A percentile compares a stretch with the other conserved stretches of the same genome.
phyloP scores from a whole-genome alignment of 2,888 invertebrate species.

The Leistus spinibarbis region DNA sequence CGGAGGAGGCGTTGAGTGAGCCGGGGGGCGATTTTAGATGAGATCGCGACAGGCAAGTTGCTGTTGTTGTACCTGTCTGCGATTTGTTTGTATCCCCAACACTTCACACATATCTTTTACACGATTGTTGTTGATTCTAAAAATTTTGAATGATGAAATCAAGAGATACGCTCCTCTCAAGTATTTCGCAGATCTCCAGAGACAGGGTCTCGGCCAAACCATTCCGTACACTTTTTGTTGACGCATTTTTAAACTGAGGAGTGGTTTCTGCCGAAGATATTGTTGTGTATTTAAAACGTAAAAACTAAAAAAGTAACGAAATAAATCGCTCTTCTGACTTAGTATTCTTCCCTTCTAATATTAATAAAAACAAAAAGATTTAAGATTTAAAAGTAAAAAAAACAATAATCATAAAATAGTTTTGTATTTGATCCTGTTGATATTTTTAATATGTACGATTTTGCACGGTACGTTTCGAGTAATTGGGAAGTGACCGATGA shows the following conservation, averaged over 20 bases:
- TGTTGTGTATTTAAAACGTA: conserved; percentile 45
- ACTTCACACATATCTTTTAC: neutral
- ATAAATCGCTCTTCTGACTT: conserved; percentile 39
- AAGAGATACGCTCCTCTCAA: conserved; percentile 7
- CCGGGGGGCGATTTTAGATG: neutral
- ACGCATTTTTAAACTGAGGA: conserved; percentile 57
- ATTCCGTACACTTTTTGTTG: conserved; percentile 58
- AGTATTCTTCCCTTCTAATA: conserved; percentile 34
- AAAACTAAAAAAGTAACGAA: neutral
- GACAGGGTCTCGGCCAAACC: conserved; percentile 54
- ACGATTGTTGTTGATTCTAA: neutral
- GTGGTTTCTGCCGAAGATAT: conserved; percentile 53
- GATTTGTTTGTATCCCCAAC: neutral
- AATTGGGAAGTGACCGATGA: conserved; percentile 17
- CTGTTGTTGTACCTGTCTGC: conserved; percentile 10
- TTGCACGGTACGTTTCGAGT: conserved; percentile 50
- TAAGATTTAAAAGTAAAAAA: neutral
- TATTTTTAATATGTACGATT: conserved; percentile 57
- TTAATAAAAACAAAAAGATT: neutral
- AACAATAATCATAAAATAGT: conserved; percentile 47
- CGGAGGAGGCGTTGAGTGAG: neutral
- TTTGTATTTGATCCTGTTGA: conserved; percentile 53
- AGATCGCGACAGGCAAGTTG: conserved; percentile 16
- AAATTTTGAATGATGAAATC: neutral
- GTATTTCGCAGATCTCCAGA: conserved; percentile 32